phyloP scores from a whole-genome alignment of 2,113 vertebrate genomes.

The Eubucco bourcierii region DNA sequence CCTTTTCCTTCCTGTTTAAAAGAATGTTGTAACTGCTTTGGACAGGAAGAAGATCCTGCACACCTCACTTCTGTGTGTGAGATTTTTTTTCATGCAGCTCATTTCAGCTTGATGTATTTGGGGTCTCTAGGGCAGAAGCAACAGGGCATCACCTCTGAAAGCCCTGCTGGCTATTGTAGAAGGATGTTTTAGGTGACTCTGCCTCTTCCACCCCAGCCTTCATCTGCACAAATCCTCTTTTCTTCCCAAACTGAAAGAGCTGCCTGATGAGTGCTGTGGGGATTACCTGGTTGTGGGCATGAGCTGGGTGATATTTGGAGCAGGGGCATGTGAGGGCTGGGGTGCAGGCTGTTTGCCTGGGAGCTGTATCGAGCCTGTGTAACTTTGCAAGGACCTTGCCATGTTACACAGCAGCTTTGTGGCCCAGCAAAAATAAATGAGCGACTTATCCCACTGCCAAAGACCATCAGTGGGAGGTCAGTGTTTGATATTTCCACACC shows the following conservation, averaged over 20 bases:
- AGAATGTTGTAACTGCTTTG: background rate
- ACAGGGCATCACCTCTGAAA: background rate
- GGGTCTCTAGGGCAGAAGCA: background rate
- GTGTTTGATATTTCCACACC: constrained; percentile 69
- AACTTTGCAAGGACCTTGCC: constrained; percentile 5
- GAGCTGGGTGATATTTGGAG: background rate
- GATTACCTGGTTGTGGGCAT: background rate
- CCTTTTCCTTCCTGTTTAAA: background rate
- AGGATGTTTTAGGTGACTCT: background rate
- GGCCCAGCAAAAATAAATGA: constrained; percentile 45
- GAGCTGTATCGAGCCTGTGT: background rate
- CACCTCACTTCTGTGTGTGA: background rate
- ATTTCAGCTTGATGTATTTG: background rate
- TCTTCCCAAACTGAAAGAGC: background rate
- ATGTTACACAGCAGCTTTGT: constrained; percentile 60
- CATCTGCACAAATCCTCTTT: background rate
- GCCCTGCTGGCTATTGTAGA: background rate
- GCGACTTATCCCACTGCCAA: constrained; percentile 55
- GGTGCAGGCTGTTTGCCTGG: background rate
- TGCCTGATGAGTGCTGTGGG: background rate
- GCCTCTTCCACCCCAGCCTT: too few species aligned
- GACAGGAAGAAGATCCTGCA: background rate
- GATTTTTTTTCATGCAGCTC: background rate
- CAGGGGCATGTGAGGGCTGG: background rate
- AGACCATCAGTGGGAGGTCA: constrained; percentile 40